Base-by-base conservation (phyloP, 2,113 vertebrate species). In the Phrynosoma blainvillii region DNA sequence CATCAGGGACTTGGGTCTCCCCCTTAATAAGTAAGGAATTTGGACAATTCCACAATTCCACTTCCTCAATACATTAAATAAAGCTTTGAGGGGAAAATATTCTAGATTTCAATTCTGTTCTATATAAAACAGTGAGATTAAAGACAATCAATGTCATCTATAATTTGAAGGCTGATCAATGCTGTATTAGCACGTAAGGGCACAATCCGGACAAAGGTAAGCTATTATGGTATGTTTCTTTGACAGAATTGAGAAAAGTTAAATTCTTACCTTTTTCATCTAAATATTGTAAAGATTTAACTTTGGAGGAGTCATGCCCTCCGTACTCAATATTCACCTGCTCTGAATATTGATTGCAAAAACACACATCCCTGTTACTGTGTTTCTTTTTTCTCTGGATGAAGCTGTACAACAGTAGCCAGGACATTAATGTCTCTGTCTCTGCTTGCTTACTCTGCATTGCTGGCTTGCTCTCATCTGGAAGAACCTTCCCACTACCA, bases 391-490 rank as follows among this genome's bases (percentile, higher is more conserved):
- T 84, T 88, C 90, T 83, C 82, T 32, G 8, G 2, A 23, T 87
- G 85, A 0, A 0, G 21, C 5, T 20, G 85, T 91, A 10, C 90
- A 94, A 85, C 84, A 84, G 84, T 92, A 85, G 12, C 68, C 0
- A 0, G 76, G 74, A 36, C 87, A 76, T 92, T 90, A 75, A 80
- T 93, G 89, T 93, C 84, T 62, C 77, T 86, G 1, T 77, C 87
- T 77, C 71, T 40, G 25, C 85, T 94, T 91, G 94, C 81, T 90
- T 88, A 83, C 89, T 88, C 68, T n/a, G 87, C 81, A 82, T 8
- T 83, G 78, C 42, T 85, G 79, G 81, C 76, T 83, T 91, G 62
- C 82, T 84, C 84, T 84, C 70, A n/a, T 40, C 1, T 16, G 18
- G 9, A 80, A 70, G 0, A 27, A 40, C 7, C 5, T 18, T 6